Evolutionary conservation across 2,888 invertebrate genomes (phyloP), one percentile per base, ranked within the genome.

Genomic region (Mycalesis mineus): DNA sequence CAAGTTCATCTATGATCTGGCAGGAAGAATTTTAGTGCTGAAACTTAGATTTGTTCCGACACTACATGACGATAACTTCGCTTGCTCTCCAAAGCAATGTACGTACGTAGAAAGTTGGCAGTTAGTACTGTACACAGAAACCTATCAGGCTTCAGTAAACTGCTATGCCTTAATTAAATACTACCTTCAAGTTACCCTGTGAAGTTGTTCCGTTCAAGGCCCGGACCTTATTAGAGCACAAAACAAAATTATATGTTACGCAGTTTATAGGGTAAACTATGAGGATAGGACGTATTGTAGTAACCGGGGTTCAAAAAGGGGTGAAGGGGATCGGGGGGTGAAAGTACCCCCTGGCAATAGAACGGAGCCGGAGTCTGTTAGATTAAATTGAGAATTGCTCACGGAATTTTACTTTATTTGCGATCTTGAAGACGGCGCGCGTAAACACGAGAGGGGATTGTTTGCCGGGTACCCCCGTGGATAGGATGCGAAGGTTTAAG

Each of bases 361-460:
- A 37, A 36, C 2, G 37, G 28, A 50, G 47, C 45, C 47, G 45
- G 36, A 50, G 56, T 56, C 56, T 56, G 50, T 37, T 41, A 50
- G 50, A 56, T 56, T 14, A 50, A 56, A 56, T 56, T 52, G 51
- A 42, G 50, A 50, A 50, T 50, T 39, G 50, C 33, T 54, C 44
- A 17, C 36, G 36, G 44, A 45, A 45, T 54, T 53, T 54, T 28
- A 36, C 53, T 45, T 55, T 48, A 40, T 48, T 49, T 47, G 44
- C 45, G 28, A 45, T 28, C 50, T 39, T 14, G 39, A 50, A 50
- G 39, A 54, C 48, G 41, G 48, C 2, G 37, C 13, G 33, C 33
- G 48, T 55, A 55, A 55, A 48, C 48, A 49, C 41, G 31, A 33
- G 9, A n/a, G 22, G 17, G 13, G n/a, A 36, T 31, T 36, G 36